phyloP scores from a whole-genome alignment of 2,888 invertebrate genomes.

The Lasioglossum figueresi region DNA sequence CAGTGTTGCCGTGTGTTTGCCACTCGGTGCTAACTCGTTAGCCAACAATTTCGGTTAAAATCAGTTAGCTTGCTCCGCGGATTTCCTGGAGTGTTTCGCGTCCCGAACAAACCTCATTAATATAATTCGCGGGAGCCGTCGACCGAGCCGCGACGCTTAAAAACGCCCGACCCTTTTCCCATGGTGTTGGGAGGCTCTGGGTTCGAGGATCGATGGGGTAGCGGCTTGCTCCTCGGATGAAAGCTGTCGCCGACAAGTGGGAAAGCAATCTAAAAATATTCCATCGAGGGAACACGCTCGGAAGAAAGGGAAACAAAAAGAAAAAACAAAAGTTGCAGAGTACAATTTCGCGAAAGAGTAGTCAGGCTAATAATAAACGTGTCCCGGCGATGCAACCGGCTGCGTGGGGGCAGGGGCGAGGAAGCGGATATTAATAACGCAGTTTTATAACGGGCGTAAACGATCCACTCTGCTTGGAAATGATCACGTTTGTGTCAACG shows the following conservation, averaged over 20 bases:
- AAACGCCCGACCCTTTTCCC: background rate
- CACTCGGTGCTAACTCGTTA: constrained; percentile 28
- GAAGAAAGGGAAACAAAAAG: constrained; percentile 14
- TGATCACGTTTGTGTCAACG: constrained; percentile 28
- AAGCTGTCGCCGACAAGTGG: constrained; percentile 11
- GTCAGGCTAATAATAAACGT: constrained; percentile 23
- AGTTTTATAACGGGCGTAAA: constrained; percentile 32
- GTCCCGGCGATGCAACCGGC: constrained; percentile 18
- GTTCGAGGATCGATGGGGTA: background rate
- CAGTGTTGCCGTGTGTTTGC: background rate
- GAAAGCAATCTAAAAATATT: constrained; percentile 11
- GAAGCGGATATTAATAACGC: constrained; percentile 38
- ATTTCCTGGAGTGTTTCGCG: constrained; percentile 2
- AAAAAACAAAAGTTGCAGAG: background rate
- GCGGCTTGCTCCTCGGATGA: background rate
- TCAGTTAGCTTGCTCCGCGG: constrained; percentile 26
- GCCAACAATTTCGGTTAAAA: constrained; percentile 42
- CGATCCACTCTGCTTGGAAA: constrained; percentile 36
- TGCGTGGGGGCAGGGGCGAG: constrained; percentile 1
- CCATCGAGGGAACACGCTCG: constrained; percentile 1
- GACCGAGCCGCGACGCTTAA: background rate
- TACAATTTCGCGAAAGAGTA: constrained; percentile 11
- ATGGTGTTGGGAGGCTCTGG: background rate
- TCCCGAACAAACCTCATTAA: constrained; percentile 37
- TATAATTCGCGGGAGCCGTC: constrained; percentile 25